These are phyloP conservation scores for Elymnias hypermnestra DNA, from an alignment of 1,140 invertebrate species.

Conservation along the genomic window DNA sequence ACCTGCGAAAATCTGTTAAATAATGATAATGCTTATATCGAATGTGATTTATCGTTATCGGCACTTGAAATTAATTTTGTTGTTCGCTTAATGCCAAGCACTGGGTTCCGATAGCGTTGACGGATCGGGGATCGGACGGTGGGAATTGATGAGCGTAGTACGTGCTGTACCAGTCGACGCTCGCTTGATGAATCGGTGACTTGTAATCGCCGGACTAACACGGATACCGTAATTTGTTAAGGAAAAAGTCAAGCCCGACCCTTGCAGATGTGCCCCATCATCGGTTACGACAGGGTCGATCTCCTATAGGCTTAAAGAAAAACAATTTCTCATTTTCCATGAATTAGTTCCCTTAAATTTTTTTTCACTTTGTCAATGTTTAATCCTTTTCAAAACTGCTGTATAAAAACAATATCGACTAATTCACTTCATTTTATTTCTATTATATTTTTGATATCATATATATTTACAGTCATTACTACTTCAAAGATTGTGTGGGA, in stretches of 20 bases:
- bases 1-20: too few species aligned
- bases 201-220: conserved; percentile 63
- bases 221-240: conserved; percentile 55
- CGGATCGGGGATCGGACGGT: conserved; percentile 49
- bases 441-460: too few species aligned
- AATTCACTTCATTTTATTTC: too few species aligned
- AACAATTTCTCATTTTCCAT: conserved; percentile 1
- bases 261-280: conserved; percentile 47
- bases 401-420: too few species aligned
- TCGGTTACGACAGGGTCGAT: conserved; percentile 9
- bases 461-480: too few species aligned
- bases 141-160: conserved; percentile 56
- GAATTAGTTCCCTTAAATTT: not conserved
- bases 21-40: too few species aligned
- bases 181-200: conserved; percentile 55
- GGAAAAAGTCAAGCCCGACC: conserved; percentile 33
- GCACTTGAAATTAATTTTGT: conserved; percentile 49
- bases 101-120: conserved; percentile 56
- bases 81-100: conserved; percentile 36
- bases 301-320: conserved; percentile 2
- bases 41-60: conserved; percentile 8
- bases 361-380: too few species aligned
- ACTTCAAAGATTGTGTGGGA: too few species aligned
- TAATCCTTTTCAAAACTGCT: too few species aligned
- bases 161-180: conserved; percentile 46